Evolutionary conservation across 1,140 invertebrate species (phyloP).

Genomic region (Magallana angulata): DNA sequence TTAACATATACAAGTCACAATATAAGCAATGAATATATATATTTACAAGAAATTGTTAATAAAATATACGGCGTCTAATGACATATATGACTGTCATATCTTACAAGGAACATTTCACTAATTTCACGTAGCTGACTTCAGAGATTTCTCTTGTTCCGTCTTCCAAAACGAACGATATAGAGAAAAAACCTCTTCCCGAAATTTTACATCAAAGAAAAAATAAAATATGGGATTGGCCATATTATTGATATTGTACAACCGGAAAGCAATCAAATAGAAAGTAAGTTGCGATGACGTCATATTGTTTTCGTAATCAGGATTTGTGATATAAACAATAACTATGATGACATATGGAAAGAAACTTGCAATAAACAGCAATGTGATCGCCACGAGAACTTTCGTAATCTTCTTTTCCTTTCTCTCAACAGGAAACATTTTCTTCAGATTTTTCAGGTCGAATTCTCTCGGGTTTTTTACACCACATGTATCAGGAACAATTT

Average conservation of each 20-base stretch:
- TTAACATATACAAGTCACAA: too few species aligned
- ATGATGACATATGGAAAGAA: constrained; percentile 55
- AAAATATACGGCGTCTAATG: too few species aligned
- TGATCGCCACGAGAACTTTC: constrained; percentile 53
- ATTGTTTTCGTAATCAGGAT: constrained; percentile 40
- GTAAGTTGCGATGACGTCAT: constrained; percentile 41
- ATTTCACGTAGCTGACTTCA: too few species aligned
- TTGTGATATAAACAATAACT: constrained; percentile 43
- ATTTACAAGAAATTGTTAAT: too few species aligned
- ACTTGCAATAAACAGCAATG: constrained; percentile 51
- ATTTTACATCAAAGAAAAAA: constrained; percentile 55
- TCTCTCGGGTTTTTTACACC: background rate
- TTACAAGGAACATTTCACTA: too few species aligned
- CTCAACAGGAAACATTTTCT: background rate
- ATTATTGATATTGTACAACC: constrained; percentile 56
- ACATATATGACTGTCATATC: too few species aligned
- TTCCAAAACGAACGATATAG: background rate
- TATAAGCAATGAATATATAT: too few species aligned
- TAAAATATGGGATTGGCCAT: constrained; percentile 55
- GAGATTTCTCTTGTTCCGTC: too few species aligned
- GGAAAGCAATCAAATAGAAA: constrained; percentile 49
- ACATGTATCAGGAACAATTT: background rate
- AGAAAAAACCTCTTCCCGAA: constrained; percentile 43
- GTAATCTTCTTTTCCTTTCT: constrained; percentile 53
- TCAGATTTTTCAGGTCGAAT: background rate